Evolutionary conservation across 2,797 vertebrate species (phyloP), one percentile per base, ranked within the genome.

Genomic region (Rostrhamus sociabilis): DNA sequence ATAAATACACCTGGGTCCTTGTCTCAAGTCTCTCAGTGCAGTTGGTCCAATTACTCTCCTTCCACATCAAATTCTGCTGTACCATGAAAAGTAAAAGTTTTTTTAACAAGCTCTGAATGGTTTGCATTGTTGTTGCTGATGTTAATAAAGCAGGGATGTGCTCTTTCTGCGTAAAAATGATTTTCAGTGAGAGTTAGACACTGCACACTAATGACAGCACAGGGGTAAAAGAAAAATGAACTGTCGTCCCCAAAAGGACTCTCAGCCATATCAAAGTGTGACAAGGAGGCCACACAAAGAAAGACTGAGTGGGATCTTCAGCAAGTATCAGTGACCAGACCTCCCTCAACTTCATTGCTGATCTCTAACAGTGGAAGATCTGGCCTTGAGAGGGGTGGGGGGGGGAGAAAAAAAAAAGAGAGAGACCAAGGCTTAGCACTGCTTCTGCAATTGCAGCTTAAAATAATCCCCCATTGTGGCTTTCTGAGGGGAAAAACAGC

Each of bases 381-480:
- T 50, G 22, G 42, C 86, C 52, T 79, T 59, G 50, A 64, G 80
- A 9, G 9, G 11, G 11, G 2, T 5, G 14, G 12, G 6, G 60
- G 2, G 5, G 13, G 15, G 5, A 11, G 59, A 20, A 21, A 27
- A 21, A 36, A 36, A 6, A 8, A 5, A 63, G 7, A 56, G 34
- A 15, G 23, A 23, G 45, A 23, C 45, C 48, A 50, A 25, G 26
- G 48, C 15, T 50, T 50, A 73, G 40, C 23, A 56, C n/a, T 85
- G 63, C 74, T 93, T 89, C 93, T 96, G 78, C 77, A 93, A 85
- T 25, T 92, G 76, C 52, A 82, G 32, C n/a, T 93, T 77, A 77
- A 91, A 96, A 83, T 89, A 89, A 90, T 72, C 50, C 55, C 42
- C 72, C 4, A 0, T 2, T 59, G 82, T 78, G 91, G 94, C 82